Evolutionary conservation across 2,113 vertebrate species (phyloP), one percentile per base, ranked within the genome.

Genomic region (Bubo scandiacus): DNA sequence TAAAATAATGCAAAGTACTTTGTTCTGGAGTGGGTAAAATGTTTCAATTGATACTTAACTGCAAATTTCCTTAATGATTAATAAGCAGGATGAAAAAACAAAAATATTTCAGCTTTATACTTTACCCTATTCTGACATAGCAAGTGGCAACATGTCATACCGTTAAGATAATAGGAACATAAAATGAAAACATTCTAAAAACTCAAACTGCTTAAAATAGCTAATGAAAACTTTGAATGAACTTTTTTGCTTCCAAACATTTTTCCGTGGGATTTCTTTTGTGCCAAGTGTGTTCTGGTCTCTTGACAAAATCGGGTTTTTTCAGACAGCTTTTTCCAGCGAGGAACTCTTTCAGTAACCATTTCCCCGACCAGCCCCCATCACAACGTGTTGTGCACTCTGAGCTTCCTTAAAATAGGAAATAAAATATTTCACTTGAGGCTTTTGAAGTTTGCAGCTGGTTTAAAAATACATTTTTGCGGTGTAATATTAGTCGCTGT

Each of bases 221-320:
- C 52, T 20, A 32, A 52, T 27, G 68, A 45, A 61, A 78, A 55
- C 52, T 71, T 25, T 2, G 17, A 58, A 25, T 3, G 43, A 10
- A 3, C n/a, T 40, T 54, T 52, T 58, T 25, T 20, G 7, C 14
- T 75, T 40, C 43, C 5, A 51, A 55, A 9, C 1, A 1, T 12
- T 79, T 75, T 70, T 14, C 62, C 3, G 0, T 11, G 51, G 3
- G 1, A n/a, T 80, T 89, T 43, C 18, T 74, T 10, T 7, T 5
- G 47, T 27, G 40, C 27, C 38, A 3, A 40, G 38, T 0, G 29
- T 5, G 79, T 42, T 6, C 2, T 0, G 7, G 27, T 43, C 40
- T 43, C 19, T 45, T 18, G 54, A 32, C 13, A 20, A 36, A 42
- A 66, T 0, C 2, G 34, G 14, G 4, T 15, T n/a, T 52, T 6